A percentile compares a stretch with the other conserved stretches of the same genome.
These are phyloP conservation scores for Sinocyclocheilus grahami DNA, from an alignment of 2,113 vertebrate genomes.

Conservation along the genomic window DNA sequence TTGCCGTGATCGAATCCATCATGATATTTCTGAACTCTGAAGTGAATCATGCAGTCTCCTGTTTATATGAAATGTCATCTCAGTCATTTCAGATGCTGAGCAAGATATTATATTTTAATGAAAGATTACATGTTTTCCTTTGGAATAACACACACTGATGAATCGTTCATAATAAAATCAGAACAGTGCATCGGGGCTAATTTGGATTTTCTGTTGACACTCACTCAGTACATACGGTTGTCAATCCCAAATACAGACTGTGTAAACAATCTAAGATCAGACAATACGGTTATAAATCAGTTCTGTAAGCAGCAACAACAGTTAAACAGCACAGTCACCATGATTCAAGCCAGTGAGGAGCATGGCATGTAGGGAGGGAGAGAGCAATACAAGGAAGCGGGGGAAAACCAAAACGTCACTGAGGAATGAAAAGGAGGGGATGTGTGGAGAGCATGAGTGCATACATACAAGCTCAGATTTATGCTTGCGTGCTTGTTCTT, in stretches of 20 bases:
- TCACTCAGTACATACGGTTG: background rate
- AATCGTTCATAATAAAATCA: background rate
- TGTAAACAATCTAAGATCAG: background rate
- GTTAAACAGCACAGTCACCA: conserved; percentile 54
- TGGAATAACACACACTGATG: background rate
- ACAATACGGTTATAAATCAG: too few relatives aligned
- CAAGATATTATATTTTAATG: background rate
- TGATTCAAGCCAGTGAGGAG: conserved; percentile 40
- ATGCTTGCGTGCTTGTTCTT: background rate
- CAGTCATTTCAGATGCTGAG: background rate
- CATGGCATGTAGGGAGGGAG: background rate
- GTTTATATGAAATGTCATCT: too few relatives aligned
- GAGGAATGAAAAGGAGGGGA: conserved; percentile 42
- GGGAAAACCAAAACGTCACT: conserved; percentile 58
- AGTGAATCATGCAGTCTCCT: too few relatives aligned
- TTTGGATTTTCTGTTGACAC: background rate
- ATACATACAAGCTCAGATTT: conserved; percentile 7
- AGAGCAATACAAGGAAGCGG: conserved; percentile 1
- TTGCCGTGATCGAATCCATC: too few relatives aligned
- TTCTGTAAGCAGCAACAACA: conserved; percentile 21
- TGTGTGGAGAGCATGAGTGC: background rate
- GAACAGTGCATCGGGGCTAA: background rate
- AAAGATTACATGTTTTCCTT: background rate
- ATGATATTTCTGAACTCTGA: too few relatives aligned
- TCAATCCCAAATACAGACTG: background rate